Evolutionary conservation across 2,888 invertebrate genomes (phyloP), one percentile per base, ranked within the genome.

Genomic region (Amblyteles armatorius): DNA sequence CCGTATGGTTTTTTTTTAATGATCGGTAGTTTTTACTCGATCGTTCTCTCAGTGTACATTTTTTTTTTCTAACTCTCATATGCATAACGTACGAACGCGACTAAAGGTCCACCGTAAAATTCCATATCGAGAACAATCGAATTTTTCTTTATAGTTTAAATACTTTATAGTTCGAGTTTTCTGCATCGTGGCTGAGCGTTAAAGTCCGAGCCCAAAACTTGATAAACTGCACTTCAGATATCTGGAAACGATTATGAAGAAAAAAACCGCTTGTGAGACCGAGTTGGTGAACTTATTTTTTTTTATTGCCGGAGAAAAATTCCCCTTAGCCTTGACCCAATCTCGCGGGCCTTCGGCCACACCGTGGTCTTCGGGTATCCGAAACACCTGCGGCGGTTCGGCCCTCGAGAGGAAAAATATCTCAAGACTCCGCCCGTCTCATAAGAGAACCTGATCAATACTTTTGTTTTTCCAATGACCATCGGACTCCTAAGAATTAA

Each of bases 291-390:
- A 36, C 44, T 44, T 3, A 44, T 33, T 33, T 57, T 60, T 73
- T 26, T 16, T 33, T 65, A 6, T 55, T 36, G 50, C 44, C 13
- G 57, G 65, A 57, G n/a, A 29, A 44, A 50, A 33, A 44, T 71
- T 57, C 36, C 33, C 55, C 79, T 40, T 72, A 82, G 79, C 84
- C 85, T 85, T 85, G 85, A 85, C 85, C 85, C 76, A 82, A 79
- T 82, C 76, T 79, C 73, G 1, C 16, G 7, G 36, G 26, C 19
- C 55, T 19, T 55, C 55, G 65, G 33, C 50, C 57, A 68, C 76
- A 82, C 44, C 26, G 57, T 57, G 11, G 57, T 22, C 57, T 26
- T 26, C 72, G 55, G 33, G 19, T 55, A 22, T 72, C 36, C 71
- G 26, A 29, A 52, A 72, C 55, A 22, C 6, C 13, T 33, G 19